Evolutionary conservation across 2,797 vertebrate genomes (phyloP).

Genomic region (Thunnus albacares): DNA sequence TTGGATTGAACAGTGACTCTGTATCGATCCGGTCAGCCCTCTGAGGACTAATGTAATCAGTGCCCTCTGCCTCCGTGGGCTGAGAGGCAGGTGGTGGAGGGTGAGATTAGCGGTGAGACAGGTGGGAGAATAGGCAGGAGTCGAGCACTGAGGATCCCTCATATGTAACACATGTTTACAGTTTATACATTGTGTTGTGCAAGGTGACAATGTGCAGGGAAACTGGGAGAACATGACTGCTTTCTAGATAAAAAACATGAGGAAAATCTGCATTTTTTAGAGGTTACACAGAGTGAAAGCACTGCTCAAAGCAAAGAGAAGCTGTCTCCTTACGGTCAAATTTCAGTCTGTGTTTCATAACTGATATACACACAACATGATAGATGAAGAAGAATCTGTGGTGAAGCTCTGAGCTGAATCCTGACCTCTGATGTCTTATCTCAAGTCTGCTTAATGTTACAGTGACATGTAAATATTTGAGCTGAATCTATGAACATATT

Average conservation of each 20-base stretch:
- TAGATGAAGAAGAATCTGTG: slow-evolving; percentile 33
- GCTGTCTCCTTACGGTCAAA: slow-evolving; percentile 44
- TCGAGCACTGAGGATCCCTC: slow-evolving; percentile 4
- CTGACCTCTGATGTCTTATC: slow-evolving; percentile 19
- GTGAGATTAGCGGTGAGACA: slow-evolving; percentile 60
- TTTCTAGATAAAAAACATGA: slow-evolving; percentile 9
- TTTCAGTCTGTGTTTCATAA: slow-evolving; percentile 40
- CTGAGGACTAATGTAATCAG: slow-evolving; percentile 90
- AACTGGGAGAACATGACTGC: not conserved
- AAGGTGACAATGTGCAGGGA: not conserved
- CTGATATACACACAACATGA: slow-evolving; percentile 40
- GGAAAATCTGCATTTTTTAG: not conserved
- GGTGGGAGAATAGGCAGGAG: slow-evolving; percentile 53
- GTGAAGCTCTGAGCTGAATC: slow-evolving; percentile 51
- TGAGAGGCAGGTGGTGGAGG: slow-evolving; percentile 64
- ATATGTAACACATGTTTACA: slow-evolving; percentile 12
- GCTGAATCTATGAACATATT: slow-evolving; percentile 33
- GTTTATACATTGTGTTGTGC: not conserved
- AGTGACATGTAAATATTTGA: slow-evolving; percentile 42
- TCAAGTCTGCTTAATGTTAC: slow-evolving; percentile 41
- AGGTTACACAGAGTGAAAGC: slow-evolving; percentile 54
- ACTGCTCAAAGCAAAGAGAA: slow-evolving; percentile 43
- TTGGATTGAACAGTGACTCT: slow-evolving; percentile 90
- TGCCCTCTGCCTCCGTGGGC: slow-evolving; percentile 64
- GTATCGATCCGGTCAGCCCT: slow-evolving; percentile 92